Evolutionary conservation across 1,140 invertebrate genomes (phyloP), one percentile per base, ranked within the genome.

Genomic region (Leptinotarsa undecemlineata): DNA sequence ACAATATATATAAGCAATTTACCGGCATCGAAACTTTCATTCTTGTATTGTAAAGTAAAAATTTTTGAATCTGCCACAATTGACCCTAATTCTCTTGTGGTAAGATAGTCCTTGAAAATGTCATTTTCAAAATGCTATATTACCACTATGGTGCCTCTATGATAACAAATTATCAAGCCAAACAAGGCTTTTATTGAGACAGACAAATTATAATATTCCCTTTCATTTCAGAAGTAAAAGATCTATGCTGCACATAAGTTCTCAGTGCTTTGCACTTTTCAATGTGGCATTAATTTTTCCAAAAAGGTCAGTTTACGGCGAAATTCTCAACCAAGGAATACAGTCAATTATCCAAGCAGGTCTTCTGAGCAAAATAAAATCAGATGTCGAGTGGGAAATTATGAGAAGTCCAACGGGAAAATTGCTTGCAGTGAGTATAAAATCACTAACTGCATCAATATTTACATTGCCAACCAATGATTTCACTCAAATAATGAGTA

Each of bases 261-360:
- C 89, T 20, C 88, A 93, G 84, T 94, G 92, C 79, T 92, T 93
- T 75, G 88, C 90, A 1, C 89, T 89, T 3, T 92, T 91, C 74
- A 87, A 90, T 63, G 89, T 93, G 2, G 88, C 88, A 0, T 84
- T 92, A 20, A 84, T 87, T 1, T 90, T 91, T 26, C 2, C 87
- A 87, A 14, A 57, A n/a, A 86, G 90, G 73, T 89, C 91, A 0
- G 83, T 91, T 4, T 92, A 91, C 77, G 87, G 87, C 3, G 84
- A 87, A 14, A 86, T 88, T 73, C 82, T 93, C 3, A 90, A 89
- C 77, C 78, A 82, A 4, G 89, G 90, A 72, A 86, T 93, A 3
- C 80, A 88, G 14, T 84, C 87, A 63, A 87, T 89, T 17, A 79
- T 89, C n/a, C 90, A 93, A 81, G 87, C 86, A 77, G 92, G 92